phyloP scores from a whole-genome alignment of 2,797 vertebrate genomes.

The Pachyuromys duprasi region DNA sequence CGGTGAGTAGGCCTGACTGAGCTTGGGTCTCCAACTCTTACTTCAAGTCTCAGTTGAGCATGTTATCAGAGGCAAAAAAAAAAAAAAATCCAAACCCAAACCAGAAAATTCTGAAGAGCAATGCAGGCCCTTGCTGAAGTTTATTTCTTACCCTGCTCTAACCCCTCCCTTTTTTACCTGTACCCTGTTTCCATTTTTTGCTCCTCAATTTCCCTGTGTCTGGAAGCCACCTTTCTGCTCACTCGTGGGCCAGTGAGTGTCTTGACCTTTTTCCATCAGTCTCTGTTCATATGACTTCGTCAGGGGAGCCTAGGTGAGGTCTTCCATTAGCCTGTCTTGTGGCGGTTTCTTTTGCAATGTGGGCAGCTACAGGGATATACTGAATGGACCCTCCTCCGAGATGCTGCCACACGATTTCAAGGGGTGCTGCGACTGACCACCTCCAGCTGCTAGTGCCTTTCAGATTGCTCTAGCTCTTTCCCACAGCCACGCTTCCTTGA shows the following conservation, averaged over 20 bases:
- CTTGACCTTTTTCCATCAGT: neutral
- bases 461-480: neutral
- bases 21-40: neutral
- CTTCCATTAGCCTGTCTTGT: neutral
- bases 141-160: constrained; percentile 3
- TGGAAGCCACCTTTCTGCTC: neutral
- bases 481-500: neutral
- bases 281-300: constrained; percentile 67
- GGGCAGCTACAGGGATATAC: neutral
- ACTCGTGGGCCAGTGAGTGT: neutral
- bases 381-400: neutral
- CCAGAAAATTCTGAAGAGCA: constrained; percentile 30
- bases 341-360: neutral
- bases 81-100: neutral
- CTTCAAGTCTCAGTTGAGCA: neutral
- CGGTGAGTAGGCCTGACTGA: neutral
- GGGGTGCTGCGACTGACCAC: neutral
- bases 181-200: neutral
- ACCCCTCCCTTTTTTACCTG: neutral
- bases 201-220: neutral
- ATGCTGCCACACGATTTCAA: neutral
- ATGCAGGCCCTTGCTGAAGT: neutral
- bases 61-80: constrained; percentile 31
- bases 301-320: neutral
- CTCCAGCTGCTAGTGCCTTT: neutral